These are phyloP conservation scores for Popillia japonica DNA, from an alignment of 1,140 invertebrate genomes.

Conservation along the genomic window DNA sequence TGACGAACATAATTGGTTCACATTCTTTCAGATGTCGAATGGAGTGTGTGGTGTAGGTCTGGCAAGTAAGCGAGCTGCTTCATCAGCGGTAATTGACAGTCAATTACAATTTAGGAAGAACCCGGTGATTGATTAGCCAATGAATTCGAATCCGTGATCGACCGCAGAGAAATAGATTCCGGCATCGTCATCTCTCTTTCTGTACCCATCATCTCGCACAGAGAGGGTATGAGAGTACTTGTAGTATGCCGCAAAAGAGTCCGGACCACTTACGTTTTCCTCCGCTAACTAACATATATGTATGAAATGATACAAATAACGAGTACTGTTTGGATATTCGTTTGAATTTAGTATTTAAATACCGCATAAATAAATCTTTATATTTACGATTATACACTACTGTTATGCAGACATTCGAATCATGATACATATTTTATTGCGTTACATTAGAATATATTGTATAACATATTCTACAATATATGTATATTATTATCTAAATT, in stretches of 20 bases:
- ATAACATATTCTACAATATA: no score
- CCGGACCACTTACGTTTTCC: no score
- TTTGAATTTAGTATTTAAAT: no score
- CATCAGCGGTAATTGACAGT: conserved; percentile 50
- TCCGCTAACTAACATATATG: no score
- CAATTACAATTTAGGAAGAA: conserved; percentile 51
- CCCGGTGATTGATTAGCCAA: conserved; percentile 46
- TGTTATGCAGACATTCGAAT: no score
- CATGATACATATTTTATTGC: no score
- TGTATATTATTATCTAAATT: no score
- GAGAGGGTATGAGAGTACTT: background rate
- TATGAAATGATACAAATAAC: no score
- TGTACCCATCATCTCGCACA: background rate
- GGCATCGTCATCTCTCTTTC: background rate
- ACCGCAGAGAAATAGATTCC: conserved; percentile 40
- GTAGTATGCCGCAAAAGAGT: background rate
- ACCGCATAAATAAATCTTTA: no score
- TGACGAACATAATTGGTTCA: conserved; percentile 44
- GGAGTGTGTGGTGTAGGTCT: conserved; percentile 2
- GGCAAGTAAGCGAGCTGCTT: conserved; percentile 43
- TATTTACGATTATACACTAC: no score
- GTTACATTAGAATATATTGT: no score
- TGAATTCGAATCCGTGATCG: conserved; percentile 45
- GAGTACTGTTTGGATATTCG: no score
- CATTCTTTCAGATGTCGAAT: conserved; percentile 42